Conservation (phyloP, 2,113 vertebrate species). For the Arizona elegans region DNA sequence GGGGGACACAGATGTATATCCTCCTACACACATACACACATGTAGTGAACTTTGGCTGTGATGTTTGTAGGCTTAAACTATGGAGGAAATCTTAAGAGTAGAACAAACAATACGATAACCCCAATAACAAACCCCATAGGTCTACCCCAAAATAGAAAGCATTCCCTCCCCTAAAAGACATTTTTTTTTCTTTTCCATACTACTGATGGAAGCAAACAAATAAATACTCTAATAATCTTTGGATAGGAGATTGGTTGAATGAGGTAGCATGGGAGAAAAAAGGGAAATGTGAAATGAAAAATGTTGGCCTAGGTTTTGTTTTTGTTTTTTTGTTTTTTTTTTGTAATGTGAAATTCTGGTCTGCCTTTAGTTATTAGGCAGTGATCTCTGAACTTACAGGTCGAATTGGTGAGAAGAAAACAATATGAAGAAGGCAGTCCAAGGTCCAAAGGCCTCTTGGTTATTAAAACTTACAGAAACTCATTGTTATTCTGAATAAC, state of each 20-base stretch:
- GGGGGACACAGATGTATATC: accelerated
- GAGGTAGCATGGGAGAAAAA: background rate
- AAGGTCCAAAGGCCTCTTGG: background rate
- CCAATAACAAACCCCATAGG: too few species aligned
- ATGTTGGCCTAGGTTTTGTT: background rate
- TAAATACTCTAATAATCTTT: background rate
- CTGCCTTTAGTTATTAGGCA: background rate
- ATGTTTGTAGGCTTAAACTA: background rate
- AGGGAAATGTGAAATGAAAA: background rate
- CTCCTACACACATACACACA: accelerated
- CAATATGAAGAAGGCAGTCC: background rate
- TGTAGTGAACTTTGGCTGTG: background rate
- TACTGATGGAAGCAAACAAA: background rate
- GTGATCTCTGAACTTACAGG: background rate
- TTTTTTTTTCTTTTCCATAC: background rate
- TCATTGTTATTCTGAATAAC: slow-evolving; percentile 55
- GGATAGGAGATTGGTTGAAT: background rate
- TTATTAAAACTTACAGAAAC: slow-evolving; percentile 55
- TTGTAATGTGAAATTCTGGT: background rate
- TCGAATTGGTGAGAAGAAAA: background rate
- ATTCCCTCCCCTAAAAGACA: background rate
- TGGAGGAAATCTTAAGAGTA: background rate
- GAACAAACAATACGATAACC: background rate
- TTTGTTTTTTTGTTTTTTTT: background rate
- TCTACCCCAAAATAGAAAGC: background rate